Evolutionary conservation across 2,888 invertebrate species (phyloP), one percentile per base, ranked within the genome.

Genomic region (Ypsolopha scabrella): DNA sequence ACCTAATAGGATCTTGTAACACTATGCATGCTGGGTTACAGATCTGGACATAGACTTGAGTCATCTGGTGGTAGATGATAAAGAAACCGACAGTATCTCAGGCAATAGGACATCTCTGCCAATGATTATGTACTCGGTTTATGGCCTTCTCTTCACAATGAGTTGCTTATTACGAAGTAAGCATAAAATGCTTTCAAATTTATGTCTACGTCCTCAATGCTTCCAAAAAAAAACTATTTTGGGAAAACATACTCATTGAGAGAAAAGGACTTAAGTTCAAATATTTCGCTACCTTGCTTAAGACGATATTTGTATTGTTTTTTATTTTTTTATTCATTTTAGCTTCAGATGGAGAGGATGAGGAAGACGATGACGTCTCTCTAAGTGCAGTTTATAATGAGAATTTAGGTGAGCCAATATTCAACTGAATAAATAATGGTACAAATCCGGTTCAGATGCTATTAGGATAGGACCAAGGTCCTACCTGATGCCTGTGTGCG

Each of bases 381-480:
- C 90, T 90, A 54, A 89, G 90, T 66, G 90, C 92, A 57, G 90
- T 92, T 63, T 91, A 91, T 74, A 90, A 90, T 67, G 88, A 91
- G 61, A 85, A 86, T 86, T 62, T 91, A 82, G 80, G 92, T 92
- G 72, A 87, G 76, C 41, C 34, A 24, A 24, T 24, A 24, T 24
- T 24, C 4, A n/a, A 24, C 24, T 24, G 2, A 24, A 4, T 24
- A 24, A n/a, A n/a, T n/a, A n/a, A n/a, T n/a, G n/a, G n/a, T n/a
- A n/a, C n/a, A n/a, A n/a, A n/a, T n/a, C n/a, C n/a, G n/a, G n/a
- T n/a, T n/a, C n/a, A n/a, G n/a, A n/a, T n/a, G n/a, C n/a, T n/a
- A n/a, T n/a, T n/a, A n/a, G n/a, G n/a, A n/a, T n/a, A n/a, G n/a
- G n/a, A n/a, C n/a, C n/a, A n/a, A n/a, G n/a, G n/a, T n/a, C n/a